phyloP scores from a whole-genome alignment of 1,140 invertebrate genomes.

The Drosophila nebulosa region DNA sequence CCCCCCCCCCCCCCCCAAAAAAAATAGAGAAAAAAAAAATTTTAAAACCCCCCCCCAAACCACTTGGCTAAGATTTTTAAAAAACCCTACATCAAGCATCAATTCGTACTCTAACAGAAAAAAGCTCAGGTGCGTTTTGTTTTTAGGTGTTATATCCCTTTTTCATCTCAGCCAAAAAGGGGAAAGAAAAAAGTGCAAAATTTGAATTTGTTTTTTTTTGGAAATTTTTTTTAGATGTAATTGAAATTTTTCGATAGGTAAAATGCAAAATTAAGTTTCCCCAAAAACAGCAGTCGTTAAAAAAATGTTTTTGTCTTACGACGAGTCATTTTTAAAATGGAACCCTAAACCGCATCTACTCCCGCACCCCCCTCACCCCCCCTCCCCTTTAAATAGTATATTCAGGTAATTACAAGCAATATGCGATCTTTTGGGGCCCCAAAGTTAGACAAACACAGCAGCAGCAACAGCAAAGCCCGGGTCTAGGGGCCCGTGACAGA shows the following conservation, averaged over 20 bases:
- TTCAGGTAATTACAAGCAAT: conserved; percentile 42
- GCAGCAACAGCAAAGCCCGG: too few species aligned
- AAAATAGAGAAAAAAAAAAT: neutral
- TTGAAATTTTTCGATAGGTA: conserved; percentile 42
- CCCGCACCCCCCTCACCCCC: neutral
- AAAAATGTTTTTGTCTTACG: conserved; percentile 45
- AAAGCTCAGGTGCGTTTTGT: too few species aligned
- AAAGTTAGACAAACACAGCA: neutral
- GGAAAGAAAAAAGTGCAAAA: neutral
- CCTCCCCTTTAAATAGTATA: neutral
- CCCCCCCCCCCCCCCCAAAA: too few species aligned
- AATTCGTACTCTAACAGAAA: too few species aligned
- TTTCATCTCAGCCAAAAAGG: neutral
- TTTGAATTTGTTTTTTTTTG: conserved; percentile 1
- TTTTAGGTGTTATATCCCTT: too few species aligned
- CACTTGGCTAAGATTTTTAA: neutral
- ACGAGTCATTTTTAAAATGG: conserved; percentile 43
- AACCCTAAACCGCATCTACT: neutral
- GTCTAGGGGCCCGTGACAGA: neutral
- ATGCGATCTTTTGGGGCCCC: neutral
- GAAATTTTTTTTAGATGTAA: conserved; percentile 6
- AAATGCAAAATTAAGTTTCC: conserved; percentile 36
- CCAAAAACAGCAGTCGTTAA: conserved; percentile 10
- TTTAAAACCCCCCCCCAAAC: conserved; percentile 13
- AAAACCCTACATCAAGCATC: neutral